These are phyloP conservation scores for Quadroppia sp. DNA, from an alignment of 2,888 invertebrate species.

Conservation along the genomic window DNA sequence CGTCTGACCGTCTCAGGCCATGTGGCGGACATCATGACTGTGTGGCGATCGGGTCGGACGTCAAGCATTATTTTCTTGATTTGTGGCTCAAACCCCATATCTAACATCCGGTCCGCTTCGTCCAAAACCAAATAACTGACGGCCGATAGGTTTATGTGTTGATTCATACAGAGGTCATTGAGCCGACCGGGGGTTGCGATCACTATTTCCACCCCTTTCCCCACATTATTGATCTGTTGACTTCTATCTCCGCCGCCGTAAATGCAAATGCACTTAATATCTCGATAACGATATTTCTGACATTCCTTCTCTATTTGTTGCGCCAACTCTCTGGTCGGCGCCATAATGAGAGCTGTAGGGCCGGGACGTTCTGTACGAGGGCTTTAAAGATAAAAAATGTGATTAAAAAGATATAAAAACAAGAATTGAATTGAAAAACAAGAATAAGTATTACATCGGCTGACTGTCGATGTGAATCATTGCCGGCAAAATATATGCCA, in stretches of 20 bases:
- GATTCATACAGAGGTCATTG: slow-evolving; percentile 75
- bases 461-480: slow-evolving; percentile 89
- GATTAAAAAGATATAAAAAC: not conserved
- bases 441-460: slow-evolving; percentile 51
- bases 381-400: slow-evolving; percentile 50
- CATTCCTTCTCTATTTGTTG: slow-evolving; percentile 88
- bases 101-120: slow-evolving; percentile 71
- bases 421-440: not conserved
- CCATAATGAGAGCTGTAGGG: slow-evolving; percentile 79
- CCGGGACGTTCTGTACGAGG: slow-evolving; percentile 65
- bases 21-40: slow-evolving; percentile 94
- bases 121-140: slow-evolving; percentile 86
- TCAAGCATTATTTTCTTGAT: slow-evolving; percentile 72
- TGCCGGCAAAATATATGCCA: slow-evolving; percentile 88
- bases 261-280: slow-evolving; percentile 80
- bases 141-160: slow-evolving; percentile 65
- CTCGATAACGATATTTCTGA: slow-evolving; percentile 77
- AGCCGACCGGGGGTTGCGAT: slow-evolving; percentile 92
- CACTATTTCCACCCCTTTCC: slow-evolving; percentile 82
- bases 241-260: slow-evolving; percentile 83
- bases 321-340: slow-evolving; percentile 89
- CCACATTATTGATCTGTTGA: slow-evolving; percentile 69
- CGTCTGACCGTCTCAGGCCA: slow-evolving; percentile 86
- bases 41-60: slow-evolving; percentile 77
- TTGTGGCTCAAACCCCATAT: slow-evolving; percentile 60